phyloP scores from a whole-genome alignment of 2,888 invertebrate genomes.

The Conomelus anceps region DNA sequence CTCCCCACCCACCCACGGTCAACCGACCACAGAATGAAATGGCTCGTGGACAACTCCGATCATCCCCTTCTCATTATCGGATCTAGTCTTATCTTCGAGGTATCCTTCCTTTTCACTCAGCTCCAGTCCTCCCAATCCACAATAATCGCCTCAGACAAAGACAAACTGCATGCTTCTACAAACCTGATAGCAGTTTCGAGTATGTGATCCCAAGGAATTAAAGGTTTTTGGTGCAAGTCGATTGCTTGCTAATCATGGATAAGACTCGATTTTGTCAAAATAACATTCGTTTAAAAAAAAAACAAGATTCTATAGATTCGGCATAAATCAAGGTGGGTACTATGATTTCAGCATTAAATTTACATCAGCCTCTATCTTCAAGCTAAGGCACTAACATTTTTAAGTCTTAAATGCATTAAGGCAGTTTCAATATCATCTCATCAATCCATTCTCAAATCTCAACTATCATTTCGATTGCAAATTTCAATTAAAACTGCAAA shows the following conservation, averaged over 20 bases:
- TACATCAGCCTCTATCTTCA: no score
- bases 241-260: not conserved
- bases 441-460: no score
- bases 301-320: no score
- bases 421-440: no score
- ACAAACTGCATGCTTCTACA: not conserved
- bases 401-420: no score
- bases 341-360: no score
- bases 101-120: not conserved
- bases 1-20: not conserved
- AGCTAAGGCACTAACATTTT: no score
- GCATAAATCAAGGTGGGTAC: no score
- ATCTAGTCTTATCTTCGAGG: not conserved
- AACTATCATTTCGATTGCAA: no score
- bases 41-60: not conserved
- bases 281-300: no score
- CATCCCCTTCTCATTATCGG: not conserved
- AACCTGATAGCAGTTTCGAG: not conserved
- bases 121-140: not conserved
- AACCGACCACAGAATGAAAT: not conserved
- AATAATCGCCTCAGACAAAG: not conserved
- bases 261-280: no score
- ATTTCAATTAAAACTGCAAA: no score
- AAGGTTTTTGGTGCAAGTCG: not conserved
- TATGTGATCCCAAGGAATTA: not conserved